Percentiles rank a stretch among this genome's conserved stretches.
phyloP scores from a whole-genome alignment of 64 coral and sea anemone species.

The Montipora foliosa region DNA sequence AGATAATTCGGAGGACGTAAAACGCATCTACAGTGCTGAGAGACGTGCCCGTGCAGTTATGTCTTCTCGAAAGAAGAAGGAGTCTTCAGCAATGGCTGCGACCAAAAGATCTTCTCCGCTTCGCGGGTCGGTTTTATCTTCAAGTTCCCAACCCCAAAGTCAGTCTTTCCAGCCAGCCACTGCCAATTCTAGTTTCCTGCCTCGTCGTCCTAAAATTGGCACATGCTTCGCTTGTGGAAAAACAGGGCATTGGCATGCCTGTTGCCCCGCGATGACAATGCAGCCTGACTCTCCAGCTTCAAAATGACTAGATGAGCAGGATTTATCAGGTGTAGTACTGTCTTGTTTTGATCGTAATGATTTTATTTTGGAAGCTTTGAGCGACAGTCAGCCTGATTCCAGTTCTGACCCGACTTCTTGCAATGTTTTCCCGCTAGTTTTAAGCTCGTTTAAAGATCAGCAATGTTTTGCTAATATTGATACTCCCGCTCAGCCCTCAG shows the following conservation, averaged over 20 bases:
- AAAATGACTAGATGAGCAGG: too few species aligned
- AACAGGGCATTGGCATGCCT: not conserved
- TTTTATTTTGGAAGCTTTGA: too few species aligned
- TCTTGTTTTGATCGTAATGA: too few species aligned
- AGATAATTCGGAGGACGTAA: not conserved
- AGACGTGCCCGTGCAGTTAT: not conserved
- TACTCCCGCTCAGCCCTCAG: not conserved
- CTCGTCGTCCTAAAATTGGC: not conserved
- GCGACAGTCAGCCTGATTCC: too few species aligned
- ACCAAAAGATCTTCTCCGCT: not conserved
- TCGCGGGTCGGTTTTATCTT: not conserved
- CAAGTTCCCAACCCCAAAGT: too few species aligned
- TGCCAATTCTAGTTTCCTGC: not conserved
- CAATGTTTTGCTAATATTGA: too few species aligned
- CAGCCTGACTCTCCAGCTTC: not conserved
- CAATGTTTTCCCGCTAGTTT: too few species aligned
- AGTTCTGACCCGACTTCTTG: too few species aligned
- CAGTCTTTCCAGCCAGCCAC: not conserved
- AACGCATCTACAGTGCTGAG: not conserved
- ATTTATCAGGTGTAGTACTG: too few species aligned
- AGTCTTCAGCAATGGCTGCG: not conserved
- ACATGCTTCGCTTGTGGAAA: constrained; percentile 9
- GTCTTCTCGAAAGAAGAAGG: not conserved
- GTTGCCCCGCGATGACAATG: not conserved
- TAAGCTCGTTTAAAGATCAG: too few species aligned